Evolutionary conservation across 2,797 vertebrate species (phyloP).

Genomic region (Squalus acanthias): DNA sequence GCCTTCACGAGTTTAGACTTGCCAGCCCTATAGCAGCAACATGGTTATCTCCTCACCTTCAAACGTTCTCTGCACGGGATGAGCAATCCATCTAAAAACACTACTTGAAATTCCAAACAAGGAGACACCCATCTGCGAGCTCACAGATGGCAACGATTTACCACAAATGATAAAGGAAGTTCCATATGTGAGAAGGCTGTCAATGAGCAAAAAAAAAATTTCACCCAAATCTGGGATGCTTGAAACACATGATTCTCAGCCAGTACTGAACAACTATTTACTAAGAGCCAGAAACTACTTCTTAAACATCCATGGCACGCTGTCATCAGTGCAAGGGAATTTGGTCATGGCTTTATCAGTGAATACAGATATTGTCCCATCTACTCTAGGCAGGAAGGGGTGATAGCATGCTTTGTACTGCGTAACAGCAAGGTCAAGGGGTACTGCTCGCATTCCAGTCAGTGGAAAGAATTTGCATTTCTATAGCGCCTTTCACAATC

Average conservation of each 20-base stretch:
- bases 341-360: not conserved
- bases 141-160: conserved; percentile 7
- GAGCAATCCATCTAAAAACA: not conserved
- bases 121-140: not conserved
- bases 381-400: not conserved
- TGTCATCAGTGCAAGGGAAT: not conserved
- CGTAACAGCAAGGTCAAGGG: not conserved
- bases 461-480: not conserved
- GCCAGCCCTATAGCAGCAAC: not conserved
- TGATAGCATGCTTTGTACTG: not conserved
- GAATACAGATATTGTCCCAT: not conserved
- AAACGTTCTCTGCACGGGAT: not conserved
- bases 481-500: not conserved
- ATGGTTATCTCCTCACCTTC: not conserved
- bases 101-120: not conserved
- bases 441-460: not conserved
- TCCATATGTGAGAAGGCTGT: not conserved
- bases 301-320: not conserved
- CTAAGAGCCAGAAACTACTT: not conserved
- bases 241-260: not conserved
- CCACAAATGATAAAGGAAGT: not conserved
- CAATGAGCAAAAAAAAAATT: not conserved
- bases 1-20: not conserved
- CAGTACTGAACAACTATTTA: not conserved
- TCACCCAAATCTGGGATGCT: not conserved